A percentile compares a stretch with the other conserved stretches of the same genome.
These are phyloP conservation scores for Piaya cayana DNA, from an alignment of 2,113 vertebrate genomes.

Conservation along the genomic window DNA sequence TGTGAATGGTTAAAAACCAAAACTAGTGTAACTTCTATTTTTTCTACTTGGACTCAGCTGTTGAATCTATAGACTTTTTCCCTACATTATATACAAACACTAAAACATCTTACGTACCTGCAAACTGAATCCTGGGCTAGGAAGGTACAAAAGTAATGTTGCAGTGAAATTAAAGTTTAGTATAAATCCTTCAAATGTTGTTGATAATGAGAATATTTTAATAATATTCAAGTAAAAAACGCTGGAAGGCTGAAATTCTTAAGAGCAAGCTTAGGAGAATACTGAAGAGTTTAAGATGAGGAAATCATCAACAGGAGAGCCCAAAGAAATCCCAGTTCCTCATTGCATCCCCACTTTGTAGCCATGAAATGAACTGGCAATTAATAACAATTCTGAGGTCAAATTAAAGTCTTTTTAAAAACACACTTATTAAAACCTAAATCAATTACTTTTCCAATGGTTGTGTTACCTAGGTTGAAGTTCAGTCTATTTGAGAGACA, in stretches of 20 bases:
- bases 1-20: neutral
- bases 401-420: neutral
- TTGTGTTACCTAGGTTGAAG: neutral
- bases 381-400: neutral
- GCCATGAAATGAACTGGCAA: neutral
- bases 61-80: neutral
- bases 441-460: neutral
- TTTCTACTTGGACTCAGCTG: neutral
- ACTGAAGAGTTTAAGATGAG: neutral
- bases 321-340: neutral
- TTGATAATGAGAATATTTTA: neutral
- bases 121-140: neutral
- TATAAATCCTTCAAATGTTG: neutral
- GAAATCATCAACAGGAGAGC: neutral
- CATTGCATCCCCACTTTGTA: neutral
- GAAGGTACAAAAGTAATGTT: neutral
- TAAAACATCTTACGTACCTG: neutral
- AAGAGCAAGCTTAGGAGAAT: neutral
- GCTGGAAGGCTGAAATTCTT: neutral
- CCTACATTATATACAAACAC: neutral
- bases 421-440: neutral
- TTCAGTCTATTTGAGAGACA: neutral
- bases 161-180: neutral
- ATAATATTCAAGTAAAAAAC: neutral
- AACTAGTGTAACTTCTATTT: neutral